Evolutionary conservation across 2,797 vertebrate genomes (phyloP).

Genomic region (Myiotriccus ornatus): DNA sequence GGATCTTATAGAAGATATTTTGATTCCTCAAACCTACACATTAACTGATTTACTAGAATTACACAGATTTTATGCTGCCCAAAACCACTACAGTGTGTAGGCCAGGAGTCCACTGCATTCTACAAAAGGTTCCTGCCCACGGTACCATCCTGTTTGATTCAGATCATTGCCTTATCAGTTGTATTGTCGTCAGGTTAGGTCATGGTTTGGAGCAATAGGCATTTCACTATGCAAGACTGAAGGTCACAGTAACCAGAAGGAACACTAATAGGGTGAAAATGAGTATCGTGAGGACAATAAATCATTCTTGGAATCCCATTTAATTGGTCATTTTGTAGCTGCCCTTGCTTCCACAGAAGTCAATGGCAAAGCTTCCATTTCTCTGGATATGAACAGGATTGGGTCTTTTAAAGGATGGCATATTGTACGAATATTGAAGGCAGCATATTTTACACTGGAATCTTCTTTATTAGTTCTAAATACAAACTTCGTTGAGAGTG

Average conservation of each 20-base stretch:
- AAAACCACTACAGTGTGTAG: neutral
- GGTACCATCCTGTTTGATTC: neutral
- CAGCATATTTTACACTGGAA: neutral
- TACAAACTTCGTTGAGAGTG: neutral
- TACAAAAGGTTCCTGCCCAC: neutral
- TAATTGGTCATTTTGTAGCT: conserved; percentile 21
- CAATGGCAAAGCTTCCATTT: conserved; percentile 3
- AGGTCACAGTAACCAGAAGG: conserved; percentile 6
- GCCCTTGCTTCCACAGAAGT: neutral
- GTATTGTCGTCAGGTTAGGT: neutral
- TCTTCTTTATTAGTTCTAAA: conserved; percentile 25
- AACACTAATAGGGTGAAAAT: conserved; percentile 31
- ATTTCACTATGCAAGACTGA: conserved; percentile 11
- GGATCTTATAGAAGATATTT: neutral
- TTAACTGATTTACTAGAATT: neutral
- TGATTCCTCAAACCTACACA: neutral
- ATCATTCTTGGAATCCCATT: conserved; percentile 16
- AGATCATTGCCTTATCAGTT: neutral
- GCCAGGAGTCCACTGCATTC: neutral
- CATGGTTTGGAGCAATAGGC: neutral
- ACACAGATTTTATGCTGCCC: neutral
- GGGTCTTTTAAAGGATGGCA: neutral
- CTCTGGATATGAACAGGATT: neutral
- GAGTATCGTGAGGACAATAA: neutral
- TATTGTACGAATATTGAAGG: neutral